These are phyloP conservation scores for Odontamblyopus lacepedii DNA, from an alignment of 2,797 vertebrate species.

Conservation along the genomic window DNA sequence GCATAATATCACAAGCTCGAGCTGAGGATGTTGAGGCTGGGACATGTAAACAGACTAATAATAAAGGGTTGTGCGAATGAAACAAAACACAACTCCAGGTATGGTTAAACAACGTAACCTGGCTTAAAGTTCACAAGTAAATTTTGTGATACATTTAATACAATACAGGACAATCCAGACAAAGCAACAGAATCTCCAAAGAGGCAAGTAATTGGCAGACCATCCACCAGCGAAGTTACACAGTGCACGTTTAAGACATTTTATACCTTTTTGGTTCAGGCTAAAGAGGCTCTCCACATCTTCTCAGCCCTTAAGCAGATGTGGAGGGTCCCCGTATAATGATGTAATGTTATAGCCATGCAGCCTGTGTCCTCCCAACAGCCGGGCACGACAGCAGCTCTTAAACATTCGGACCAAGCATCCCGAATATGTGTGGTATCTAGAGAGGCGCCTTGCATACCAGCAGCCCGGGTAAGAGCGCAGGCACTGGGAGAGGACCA, in stretches of 20 bases:
- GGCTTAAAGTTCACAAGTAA: no score
- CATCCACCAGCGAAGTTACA: no score
- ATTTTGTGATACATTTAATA: no score
- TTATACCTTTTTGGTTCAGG: not conserved
- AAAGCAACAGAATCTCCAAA: no score
- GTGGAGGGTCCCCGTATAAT: constrained; percentile 4
- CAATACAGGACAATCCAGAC: no score
- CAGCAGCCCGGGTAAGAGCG: constrained; percentile 36
- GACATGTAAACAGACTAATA: no score
- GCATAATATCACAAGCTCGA: no score
- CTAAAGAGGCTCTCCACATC: not conserved
- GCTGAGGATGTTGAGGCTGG: no score
- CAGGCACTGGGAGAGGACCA: constrained; percentile 25
- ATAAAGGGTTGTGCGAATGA: no score
- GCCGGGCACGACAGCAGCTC: constrained; percentile 32
- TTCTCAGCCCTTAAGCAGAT: not conserved
- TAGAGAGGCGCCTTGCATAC: constrained; percentile 61
- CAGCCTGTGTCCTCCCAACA: constrained; percentile 1
- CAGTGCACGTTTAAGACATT: not conserved
- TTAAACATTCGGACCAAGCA: constrained; percentile 58
- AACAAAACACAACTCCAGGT: no score
- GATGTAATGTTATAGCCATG: constrained; percentile 25
- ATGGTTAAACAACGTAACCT: no score
- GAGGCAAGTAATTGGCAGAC: no score
- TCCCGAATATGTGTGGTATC: constrained; percentile 69